A percentile compares a stretch with the other conserved stretches of the same genome.
Evolutionary conservation across 2,113 vertebrate genomes (phyloP).

Genomic region (Nymphicus hollandicus): DNA sequence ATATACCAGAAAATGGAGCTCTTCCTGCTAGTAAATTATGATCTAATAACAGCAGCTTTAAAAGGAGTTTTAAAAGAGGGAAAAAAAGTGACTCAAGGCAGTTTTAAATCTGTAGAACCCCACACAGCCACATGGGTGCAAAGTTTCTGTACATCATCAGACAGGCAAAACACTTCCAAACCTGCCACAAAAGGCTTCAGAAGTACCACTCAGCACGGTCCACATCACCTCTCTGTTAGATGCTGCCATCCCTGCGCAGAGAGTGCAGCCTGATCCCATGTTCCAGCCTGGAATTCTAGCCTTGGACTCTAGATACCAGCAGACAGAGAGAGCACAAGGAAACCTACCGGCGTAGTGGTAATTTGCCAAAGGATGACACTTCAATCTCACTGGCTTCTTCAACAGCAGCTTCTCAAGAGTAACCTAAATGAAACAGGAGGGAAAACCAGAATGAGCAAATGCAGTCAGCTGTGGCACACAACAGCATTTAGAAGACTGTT

Average conservation of each 20-base stretch:
- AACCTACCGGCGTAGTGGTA: conserved; percentile 88
- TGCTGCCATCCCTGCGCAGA: conserved; percentile 10
- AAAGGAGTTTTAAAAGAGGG: neutral
- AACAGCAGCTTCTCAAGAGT: conserved; percentile 84
- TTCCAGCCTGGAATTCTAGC: neutral
- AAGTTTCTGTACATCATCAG: neutral
- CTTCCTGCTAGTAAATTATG: neutral
- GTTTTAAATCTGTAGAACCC: neutral
- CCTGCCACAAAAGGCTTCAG: neutral
- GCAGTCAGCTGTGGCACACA: neutral
- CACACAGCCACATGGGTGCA: neutral
- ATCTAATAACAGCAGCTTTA: neutral
- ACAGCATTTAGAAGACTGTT: neutral
- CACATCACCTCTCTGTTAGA: neutral
- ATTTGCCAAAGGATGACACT: conserved; percentile 79
- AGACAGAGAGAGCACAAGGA: neutral
- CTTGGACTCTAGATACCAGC: neutral
- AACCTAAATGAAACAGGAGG: conserved; percentile 66
- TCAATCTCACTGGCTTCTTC: conserved; percentile 74
- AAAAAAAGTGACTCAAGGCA: neutral
- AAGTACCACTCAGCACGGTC: neutral
- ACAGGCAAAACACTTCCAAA: neutral
- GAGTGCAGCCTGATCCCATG: neutral
- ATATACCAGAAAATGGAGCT: neutral
- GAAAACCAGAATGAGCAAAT: conserved; percentile 9